Base-by-base conservation (phyloP, 64 coral and sea anemone species). In the Actinia equina region DNA sequence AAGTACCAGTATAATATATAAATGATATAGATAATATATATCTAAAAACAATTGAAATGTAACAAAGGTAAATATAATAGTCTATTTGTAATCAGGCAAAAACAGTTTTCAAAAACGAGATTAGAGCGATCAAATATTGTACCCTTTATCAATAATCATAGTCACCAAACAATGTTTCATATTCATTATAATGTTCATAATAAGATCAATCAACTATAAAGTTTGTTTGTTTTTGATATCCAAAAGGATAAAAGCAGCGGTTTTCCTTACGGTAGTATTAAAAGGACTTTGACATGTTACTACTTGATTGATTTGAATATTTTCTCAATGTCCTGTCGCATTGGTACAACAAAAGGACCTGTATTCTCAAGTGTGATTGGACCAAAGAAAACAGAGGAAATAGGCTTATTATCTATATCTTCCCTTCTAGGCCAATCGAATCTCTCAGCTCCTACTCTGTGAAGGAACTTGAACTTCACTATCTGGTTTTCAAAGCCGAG, bases 371-470 rank as follows among this genome's bases (percentile, higher is more conserved):
- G 46, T 4, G 76, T 54, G 87, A 88, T 71, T 15, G 76, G 77
- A 88, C 87, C 87, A 88, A 62, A 88, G 44, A 88, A 88, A 44
- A 88, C 30, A 62, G n/a, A 56, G 60, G 77, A 81, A 43, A 58
- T 56, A 60, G 80, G 56, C 44, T 43, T 37, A 20, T 60, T 26
- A 80, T 59, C 54, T n/a, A 80, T 88, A 43, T 77, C 67, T 77
- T 87, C 86, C 52, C 86, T 17, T 27, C 86, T 27, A 52, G 60
- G 86, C 86, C 86, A 87, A 30, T 53, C 86, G 77, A 87, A 87
- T 26, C 52, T 87, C 3, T 77, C 63, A 74, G 86, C 74, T 77
- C 67, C 86, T 3, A 13, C 57, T 12, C 11, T 59, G 17, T 49
- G 46, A 6, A 49, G 7, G 7, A 49, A 49, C 46, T 49, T 49